phyloP scores from a whole-genome alignment of 1,140 invertebrate species.

The Hyposmocoma kahamanoa region DNA sequence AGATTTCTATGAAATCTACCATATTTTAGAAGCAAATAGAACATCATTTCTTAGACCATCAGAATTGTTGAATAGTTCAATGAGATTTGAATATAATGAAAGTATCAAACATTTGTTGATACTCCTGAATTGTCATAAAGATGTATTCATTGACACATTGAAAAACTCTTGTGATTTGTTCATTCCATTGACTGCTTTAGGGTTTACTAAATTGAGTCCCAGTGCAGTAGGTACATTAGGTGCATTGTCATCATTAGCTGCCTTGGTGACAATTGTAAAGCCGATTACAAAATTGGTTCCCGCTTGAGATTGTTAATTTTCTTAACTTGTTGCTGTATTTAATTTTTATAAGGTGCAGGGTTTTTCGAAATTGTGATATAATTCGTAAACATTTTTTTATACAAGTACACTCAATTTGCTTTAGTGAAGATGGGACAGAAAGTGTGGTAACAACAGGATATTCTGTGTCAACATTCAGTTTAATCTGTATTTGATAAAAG shows the following conservation, averaged over 20 bases:
- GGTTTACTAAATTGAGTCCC: conserved; percentile 83
- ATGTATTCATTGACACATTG: conserved; percentile 84
- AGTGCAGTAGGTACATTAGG: conserved; percentile 85
- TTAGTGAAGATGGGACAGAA: too few species aligned
- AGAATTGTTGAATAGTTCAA: conserved; percentile 35
- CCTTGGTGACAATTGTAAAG: conserved; percentile 82
- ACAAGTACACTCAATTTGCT: too few species aligned
- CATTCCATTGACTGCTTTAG: conserved; percentile 86
- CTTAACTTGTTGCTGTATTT: too few species aligned
- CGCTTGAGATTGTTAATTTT: too few species aligned
- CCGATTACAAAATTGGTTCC: conserved; percentile 81
- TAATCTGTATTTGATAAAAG: too few species aligned
- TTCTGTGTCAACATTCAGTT: too few species aligned
- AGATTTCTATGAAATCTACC: conserved; percentile 86
- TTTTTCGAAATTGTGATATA: too few species aligned
- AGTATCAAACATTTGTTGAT: conserved; percentile 61
- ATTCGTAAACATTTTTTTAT: too few species aligned
- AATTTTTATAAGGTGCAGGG: too few species aligned
- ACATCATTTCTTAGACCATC: conserved; percentile 49
- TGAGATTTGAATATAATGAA: conserved; percentile 37
- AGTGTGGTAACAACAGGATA: too few species aligned
- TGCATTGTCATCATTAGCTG: conserved; percentile 83
- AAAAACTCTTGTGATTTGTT: conserved; percentile 92
- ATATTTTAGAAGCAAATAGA: conserved; percentile 74
- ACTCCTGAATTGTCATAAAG: conserved; percentile 76